Evolutionary conservation across 2,113 vertebrate species (phyloP).

Genomic region (Apeltes quadracus): DNA sequence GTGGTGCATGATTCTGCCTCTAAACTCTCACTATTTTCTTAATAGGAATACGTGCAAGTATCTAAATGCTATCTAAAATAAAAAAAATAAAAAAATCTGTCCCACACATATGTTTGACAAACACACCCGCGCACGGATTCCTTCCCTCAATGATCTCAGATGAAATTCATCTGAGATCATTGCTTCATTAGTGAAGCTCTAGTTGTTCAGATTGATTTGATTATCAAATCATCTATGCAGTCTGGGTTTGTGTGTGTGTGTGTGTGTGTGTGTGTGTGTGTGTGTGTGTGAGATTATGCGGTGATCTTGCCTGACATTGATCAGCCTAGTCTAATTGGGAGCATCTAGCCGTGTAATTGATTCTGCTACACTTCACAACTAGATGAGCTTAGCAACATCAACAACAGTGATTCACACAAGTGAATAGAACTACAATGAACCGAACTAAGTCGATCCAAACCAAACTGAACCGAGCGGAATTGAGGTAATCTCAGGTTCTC

Average conservation of each 20-base stretch:
- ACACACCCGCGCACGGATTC: conserved; percentile 27
- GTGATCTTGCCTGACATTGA: conserved; percentile 81
- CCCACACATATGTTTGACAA: conserved; percentile 28
- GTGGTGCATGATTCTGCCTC: neutral
- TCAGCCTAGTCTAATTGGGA: conserved; percentile 80
- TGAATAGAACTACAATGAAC: conserved; percentile 52
- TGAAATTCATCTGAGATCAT: conserved; percentile 75
- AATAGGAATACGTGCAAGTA: conserved; percentile 34
- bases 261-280: conserved; percentile 18
- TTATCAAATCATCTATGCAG: conserved; percentile 79
- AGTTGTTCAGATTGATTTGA: conserved; percentile 79
- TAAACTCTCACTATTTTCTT: conserved; percentile 19
- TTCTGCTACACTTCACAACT: conserved; percentile 78
- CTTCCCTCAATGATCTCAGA: conserved; percentile 67
- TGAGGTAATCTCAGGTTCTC: neutral
- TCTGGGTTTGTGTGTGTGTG: conserved; percentile 14
- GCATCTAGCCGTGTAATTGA: conserved; percentile 81
- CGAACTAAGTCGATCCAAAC: conserved; percentile 35
- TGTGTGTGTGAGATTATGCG: conserved; percentile 69
- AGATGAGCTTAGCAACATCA: conserved; percentile 77
- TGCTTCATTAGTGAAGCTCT: conserved; percentile 79
- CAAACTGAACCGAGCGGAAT: conserved; percentile 16
- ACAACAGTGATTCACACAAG: conserved; percentile 71
- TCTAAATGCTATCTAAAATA: conserved; percentile 56
- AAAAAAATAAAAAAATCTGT: too few relatives aligned